Evolutionary conservation across 2,888 invertebrate species (phyloP).

Genomic region (Hydrotaea diabolus): DNA sequence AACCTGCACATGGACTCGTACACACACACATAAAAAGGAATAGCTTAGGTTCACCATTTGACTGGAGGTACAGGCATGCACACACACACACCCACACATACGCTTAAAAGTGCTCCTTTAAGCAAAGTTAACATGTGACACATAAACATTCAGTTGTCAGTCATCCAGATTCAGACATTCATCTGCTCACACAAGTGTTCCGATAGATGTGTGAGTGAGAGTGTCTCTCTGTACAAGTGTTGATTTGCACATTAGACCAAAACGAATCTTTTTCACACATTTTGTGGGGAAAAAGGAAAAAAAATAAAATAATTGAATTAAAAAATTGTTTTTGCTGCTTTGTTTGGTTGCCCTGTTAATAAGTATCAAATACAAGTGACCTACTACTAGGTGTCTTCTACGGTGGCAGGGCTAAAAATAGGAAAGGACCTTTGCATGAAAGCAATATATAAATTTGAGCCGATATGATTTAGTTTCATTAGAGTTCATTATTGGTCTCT

Average conservation of each 20-base stretch:
- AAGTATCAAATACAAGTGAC: too few species aligned
- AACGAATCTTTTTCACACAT: too few species aligned
- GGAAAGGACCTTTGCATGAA: too few species aligned
- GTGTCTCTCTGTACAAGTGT: not conserved
- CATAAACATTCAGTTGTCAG: conserved; percentile 22
- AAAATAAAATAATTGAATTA: too few species aligned
- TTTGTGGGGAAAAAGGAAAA: too few species aligned
- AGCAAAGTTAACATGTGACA: conserved; percentile 36
- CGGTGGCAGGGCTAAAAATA: too few species aligned
- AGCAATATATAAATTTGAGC: too few species aligned
- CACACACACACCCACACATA: not conserved
- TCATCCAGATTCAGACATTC: conserved; percentile 24
- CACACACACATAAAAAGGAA: not conserved
- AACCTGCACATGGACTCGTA: not conserved
- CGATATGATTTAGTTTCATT: too few species aligned
- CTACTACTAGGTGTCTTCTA: too few species aligned
- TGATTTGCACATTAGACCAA: not conserved
- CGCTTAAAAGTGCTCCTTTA: not conserved
- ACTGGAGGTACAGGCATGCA: not conserved
- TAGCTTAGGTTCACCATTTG: not conserved
- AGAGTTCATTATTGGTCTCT: too few species aligned
- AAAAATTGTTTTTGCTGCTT: too few species aligned
- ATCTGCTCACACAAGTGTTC: not conserved
- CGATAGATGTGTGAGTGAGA: conserved; percentile 4
- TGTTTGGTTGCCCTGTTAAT: too few species aligned